Percentiles rank a stretch among this genome's conserved stretches.
Conservation (phyloP, 1,140 invertebrate species). For the Aphelinus certus region DNA sequence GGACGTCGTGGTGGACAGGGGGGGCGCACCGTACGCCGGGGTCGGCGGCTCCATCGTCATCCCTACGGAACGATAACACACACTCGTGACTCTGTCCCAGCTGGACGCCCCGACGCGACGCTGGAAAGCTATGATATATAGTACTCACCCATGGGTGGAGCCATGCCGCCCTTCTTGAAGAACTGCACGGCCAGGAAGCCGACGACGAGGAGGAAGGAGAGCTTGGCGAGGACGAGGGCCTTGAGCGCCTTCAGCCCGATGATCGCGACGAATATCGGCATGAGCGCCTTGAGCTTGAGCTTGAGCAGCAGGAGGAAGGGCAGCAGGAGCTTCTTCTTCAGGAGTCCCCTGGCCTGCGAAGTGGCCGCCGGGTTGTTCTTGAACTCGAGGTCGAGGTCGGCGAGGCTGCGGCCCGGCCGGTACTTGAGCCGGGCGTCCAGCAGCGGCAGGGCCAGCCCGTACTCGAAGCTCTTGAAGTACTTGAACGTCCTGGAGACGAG, state of each 20-base stretch:
- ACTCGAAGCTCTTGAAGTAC: conserved; percentile 76
- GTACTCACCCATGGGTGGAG: conserved; percentile 58
- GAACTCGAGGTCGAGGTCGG: conserved; percentile 74
- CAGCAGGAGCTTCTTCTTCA: conserved; percentile 84
- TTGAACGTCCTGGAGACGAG: conserved; percentile 76
- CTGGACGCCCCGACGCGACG: neutral
- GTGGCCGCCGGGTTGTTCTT: conserved; percentile 74
- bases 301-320: conserved; percentile 82
- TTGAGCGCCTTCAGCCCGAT: conserved; percentile 84
- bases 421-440: conserved; percentile 62
- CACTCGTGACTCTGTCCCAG: neutral
- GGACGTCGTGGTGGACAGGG: conserved; percentile 69
- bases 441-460: conserved; percentile 74
- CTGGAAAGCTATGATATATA: neutral
- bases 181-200: conserved; percentile 82
- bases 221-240: conserved; percentile 82
- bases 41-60: conserved; percentile 76
- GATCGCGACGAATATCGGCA: conserved; percentile 81
- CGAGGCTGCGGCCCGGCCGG: conserved; percentile 60
- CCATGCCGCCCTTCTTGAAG: conserved; percentile 72
- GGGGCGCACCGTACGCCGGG: conserved; percentile 71
- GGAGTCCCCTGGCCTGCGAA: conserved; percentile 72
- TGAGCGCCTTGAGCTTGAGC: conserved; percentile 83
- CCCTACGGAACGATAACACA: conserved; percentile 58
- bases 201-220: conserved; percentile 80